Evolutionary conservation across 23 tunicate species (phyloP), one percentile per base, ranked within the genome.

Genomic region (Trididemnum miniatum): DNA sequence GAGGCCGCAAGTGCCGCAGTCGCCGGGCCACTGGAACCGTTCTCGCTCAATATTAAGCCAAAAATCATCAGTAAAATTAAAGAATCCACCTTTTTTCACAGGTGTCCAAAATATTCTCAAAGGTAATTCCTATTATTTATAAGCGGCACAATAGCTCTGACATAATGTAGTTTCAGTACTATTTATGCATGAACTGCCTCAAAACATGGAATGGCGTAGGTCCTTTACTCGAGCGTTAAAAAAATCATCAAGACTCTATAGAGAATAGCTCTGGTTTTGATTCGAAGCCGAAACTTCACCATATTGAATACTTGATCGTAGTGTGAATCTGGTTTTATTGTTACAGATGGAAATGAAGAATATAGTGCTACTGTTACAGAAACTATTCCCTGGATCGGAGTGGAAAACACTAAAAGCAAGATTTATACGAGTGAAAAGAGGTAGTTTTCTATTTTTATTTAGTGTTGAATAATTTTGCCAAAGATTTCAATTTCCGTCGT

Each of bases 351-450:
- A 9, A 32, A 38, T 67, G 38, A 32, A 67, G 38, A 67, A 3
- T 67, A 31, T 33, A 32, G 38, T 31, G 12, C 75, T 3, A 67
- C 38, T 12, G 7, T 5, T 9, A 12, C 59, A 9, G 79, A 74
- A 74, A 77, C 67, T 2, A 54, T 77, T 4, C 82, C 65, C 3
- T 77, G 82, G 82, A 77, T 77, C 9, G 82, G 82, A 9, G 82
- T 77, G n/a, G 40, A 50, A 4, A 32, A 35, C 36, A 77, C 82
- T 7, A 77, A 77, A 77, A 77, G 82, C 35, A 31, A 52, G n/a
- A 31, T 57, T 9, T 77, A 51, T 67, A 52, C 82, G 22, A 77
- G 82, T 32, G 25, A 54, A 22, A 77, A 54, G 54, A 77, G 82
- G 82, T 77, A 7, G 30, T n/a, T n/a, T n/a, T n/a, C n/a, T n/a